Conservation (phyloP, 2,797 vertebrate species). For the Micrastur ruficollis region DNA sequence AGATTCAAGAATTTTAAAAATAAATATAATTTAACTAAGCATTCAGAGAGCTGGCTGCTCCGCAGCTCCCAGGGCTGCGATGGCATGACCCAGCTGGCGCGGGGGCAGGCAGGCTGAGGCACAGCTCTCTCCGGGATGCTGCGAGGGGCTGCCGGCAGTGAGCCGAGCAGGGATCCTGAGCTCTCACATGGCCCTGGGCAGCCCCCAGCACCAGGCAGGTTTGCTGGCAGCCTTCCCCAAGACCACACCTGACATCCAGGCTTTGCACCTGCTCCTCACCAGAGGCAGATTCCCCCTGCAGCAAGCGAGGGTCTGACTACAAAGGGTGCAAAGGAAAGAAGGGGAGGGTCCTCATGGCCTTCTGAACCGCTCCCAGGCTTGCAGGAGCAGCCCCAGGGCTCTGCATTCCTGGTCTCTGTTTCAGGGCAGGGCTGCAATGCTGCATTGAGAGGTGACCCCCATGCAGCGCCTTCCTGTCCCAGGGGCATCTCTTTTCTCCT, state of each 20-base stretch:
- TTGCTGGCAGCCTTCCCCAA: not conserved
- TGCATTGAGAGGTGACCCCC: not conserved
- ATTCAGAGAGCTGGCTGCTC: not conserved
- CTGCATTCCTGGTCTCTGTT: accelerated
- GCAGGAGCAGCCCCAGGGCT: not conserved
- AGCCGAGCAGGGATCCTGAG: not conserved
- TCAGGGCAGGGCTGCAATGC: not conserved
- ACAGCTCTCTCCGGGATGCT: not conserved
- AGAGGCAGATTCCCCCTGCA: not conserved
- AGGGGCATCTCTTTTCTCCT: not conserved
- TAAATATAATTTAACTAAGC: not conserved
- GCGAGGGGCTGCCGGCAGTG: not conserved
- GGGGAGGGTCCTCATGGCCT: not conserved
- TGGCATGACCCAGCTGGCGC: accelerated
- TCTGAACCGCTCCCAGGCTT: accelerated
- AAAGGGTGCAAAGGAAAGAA: not conserved
- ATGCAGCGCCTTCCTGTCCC: not conserved
- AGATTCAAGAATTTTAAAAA: constrained; percentile 16
- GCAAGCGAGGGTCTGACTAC: not conserved
- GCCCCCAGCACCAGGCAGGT: not conserved
- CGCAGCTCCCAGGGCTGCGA: accelerated
- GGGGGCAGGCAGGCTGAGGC: not conserved
- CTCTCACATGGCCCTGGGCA: not conserved
- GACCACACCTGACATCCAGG: not conserved
- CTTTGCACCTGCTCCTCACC: not conserved